Conservation (phyloP, 2,797 vertebrate genomes). For the Sebastes melanostomus region DNA sequence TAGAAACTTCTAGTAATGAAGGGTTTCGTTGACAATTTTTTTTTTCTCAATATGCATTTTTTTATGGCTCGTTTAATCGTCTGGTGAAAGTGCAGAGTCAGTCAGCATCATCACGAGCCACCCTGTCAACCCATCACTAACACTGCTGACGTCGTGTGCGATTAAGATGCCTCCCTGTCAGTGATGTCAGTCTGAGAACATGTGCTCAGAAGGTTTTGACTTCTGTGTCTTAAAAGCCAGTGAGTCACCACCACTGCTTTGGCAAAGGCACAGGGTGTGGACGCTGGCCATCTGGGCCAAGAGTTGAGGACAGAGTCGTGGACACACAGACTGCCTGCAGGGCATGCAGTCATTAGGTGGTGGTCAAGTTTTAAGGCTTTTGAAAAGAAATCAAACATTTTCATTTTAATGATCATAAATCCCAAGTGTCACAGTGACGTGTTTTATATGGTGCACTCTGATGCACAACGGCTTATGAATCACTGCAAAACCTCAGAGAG, state of each 20-base stretch:
- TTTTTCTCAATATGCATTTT: not conserved
- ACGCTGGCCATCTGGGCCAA: slow-evolving; percentile 55
- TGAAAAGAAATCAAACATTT: not conserved
- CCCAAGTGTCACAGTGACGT: too few species aligned
- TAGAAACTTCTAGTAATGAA: too few species aligned
- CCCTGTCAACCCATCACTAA: not conserved
- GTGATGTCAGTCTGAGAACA: slow-evolving; percentile 24
- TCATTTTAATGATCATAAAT: too few species aligned
- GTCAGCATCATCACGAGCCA: not conserved
- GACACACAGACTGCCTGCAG: slow-evolving; percentile 25
- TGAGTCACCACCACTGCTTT: slow-evolving; percentile 51
- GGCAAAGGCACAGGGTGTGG: slow-evolving; percentile 21
- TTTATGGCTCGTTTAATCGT: not conserved
- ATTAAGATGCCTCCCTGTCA: slow-evolving; percentile 8
- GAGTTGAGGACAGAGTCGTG: slow-evolving; percentile 43
- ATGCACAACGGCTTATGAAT: too few species aligned
- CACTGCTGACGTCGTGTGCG: not conserved
- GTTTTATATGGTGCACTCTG: too few species aligned
- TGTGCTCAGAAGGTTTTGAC: slow-evolving; percentile 19
- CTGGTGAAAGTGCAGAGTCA: not conserved
- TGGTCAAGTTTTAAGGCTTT: not conserved
- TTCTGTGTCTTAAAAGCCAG: slow-evolving; percentile 28
- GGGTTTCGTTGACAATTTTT: too few species aligned
- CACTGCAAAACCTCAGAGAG: not conserved
- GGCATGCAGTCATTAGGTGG: slow-evolving; percentile 1